Conservation (phyloP, 2,113 vertebrate species). For the Proterorhinus semilunaris region DNA sequence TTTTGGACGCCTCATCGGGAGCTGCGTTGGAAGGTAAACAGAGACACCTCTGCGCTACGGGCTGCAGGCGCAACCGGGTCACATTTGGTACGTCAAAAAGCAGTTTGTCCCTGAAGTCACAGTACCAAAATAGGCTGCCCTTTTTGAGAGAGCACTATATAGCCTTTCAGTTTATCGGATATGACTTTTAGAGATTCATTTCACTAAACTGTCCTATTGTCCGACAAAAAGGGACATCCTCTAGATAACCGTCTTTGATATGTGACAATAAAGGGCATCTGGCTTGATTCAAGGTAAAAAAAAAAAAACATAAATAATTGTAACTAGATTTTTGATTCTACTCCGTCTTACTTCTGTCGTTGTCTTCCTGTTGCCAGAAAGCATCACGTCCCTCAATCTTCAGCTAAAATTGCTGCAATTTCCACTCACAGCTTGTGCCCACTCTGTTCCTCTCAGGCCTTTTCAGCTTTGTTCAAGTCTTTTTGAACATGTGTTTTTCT, state of each 20-base stretch:
- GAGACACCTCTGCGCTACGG: neutral
- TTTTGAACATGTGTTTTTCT: neutral
- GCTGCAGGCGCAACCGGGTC: neutral
- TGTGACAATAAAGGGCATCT: too few relatives aligned
- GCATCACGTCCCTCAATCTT: neutral
- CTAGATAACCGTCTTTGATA: too few relatives aligned
- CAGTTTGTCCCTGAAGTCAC: neutral
- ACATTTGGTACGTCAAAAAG: neutral
- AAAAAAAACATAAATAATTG: too few relatives aligned
- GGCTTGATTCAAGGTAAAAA: too few relatives aligned
- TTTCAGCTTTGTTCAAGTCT: neutral
- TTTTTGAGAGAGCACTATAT: neutral
- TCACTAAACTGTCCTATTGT: too few relatives aligned
- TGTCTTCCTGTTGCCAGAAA: too few relatives aligned
- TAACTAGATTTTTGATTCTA: too few relatives aligned
- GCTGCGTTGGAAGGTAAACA: neutral
- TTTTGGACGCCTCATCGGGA: constrained; percentile 4
- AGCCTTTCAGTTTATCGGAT: neutral
- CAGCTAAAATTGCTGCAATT: neutral
- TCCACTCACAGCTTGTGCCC: neutral
- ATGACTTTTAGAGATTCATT: too few relatives aligned
- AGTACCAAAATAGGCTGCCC: neutral
- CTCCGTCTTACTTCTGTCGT: too few relatives aligned
- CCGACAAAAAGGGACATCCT: too few relatives aligned
- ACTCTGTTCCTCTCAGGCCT: neutral